Evolutionary conservation across 2,797 vertebrate species (phyloP), one percentile per base, ranked within the genome.

Genomic region (Amazona finschi): DNA sequence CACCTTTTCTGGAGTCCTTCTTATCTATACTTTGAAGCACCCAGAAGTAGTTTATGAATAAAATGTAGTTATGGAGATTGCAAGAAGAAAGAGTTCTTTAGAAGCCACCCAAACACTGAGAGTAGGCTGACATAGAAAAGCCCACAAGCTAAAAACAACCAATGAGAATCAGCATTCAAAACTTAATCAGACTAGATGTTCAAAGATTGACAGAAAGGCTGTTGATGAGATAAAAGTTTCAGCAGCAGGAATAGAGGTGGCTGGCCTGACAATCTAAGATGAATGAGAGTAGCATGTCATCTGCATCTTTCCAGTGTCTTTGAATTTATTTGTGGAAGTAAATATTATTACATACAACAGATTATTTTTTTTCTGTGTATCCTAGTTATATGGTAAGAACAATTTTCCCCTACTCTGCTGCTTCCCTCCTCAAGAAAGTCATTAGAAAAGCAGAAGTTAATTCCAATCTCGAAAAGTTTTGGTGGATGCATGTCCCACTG

Each of bases 321-420:
- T 92, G 33, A 88, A 91, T 93, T 85, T 81, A 60, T 89, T 87
- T 92, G 66, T 89, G 65, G 85, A 91, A 95, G 47, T 11, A 92
- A 93, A 87, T 84, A 78, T 91, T 93, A 65, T 93, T 91, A 84
- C n/a, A 73, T n/a, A 87, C 61, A 30, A 72, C 28, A 81, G 39
- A 4, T 9, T 89, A 47, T 83, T 85, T 87, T 91, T 70, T 70
- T 58, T 50, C 36, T 22, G 2, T 78, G 58, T 25, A 67, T 78
- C 27, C 15, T 92, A 73, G 70, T 2, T 66, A 33, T 43, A 73
- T 36, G 21, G 5, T 81, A 7, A 85, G 50, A 84, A 79, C 22
- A 86, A 78, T 86, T 93, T 93, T 8, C 58, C 39, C 58, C 3
- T 8, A 30, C 25, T 78, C 19, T 47, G 6, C 47, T 73, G 88